A percentile compares a stretch with the other conserved stretches of the same genome.
Evolutionary conservation across 2,113 vertebrate genomes (phyloP).

Genomic region (Synodontis membranacea): DNA sequence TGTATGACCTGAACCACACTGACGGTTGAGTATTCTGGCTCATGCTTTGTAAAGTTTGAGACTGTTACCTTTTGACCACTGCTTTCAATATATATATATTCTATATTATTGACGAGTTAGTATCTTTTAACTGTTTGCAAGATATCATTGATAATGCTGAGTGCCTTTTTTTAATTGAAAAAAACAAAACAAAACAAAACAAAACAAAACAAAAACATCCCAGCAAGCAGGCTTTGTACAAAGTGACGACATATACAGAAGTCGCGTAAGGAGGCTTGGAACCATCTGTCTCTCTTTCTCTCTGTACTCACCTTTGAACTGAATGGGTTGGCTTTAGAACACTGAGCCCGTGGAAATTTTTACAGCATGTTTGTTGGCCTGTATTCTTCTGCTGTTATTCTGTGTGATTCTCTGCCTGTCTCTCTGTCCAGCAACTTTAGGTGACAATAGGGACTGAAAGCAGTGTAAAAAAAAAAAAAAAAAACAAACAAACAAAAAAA

Average conservation of each 20-base stretch:
- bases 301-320: constrained; percentile 50
- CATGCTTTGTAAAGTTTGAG: constrained; percentile 74
- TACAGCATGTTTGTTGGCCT: constrained; percentile 81
- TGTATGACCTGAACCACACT: constrained; percentile 54
- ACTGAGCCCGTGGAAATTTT: constrained; percentile 71
- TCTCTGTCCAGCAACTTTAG: constrained; percentile 70
- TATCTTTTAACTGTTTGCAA: constrained; percentile 76
- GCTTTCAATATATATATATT: constrained; percentile 75
- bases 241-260: constrained; percentile 35
- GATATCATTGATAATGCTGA: constrained; percentile 78
- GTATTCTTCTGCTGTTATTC: constrained; percentile 74
- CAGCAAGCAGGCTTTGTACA: constrained; percentile 57
- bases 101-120: constrained; percentile 73
- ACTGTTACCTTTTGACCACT: constrained; percentile 80
- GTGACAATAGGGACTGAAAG: constrained; percentile 69
- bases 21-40: constrained; percentile 63
- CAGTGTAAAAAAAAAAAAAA: constrained; percentile 67
- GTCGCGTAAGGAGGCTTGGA: constrained; percentile 48
- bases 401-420: constrained; percentile 71
- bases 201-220: constrained; percentile 59
- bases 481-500: constrained; percentile 58
- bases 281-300: constrained; percentile 45
- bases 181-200: too few relatives aligned
- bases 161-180: constrained; percentile 69
- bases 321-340: constrained; percentile 66